A percentile compares a stretch with the other conserved stretches of the same genome.
phyloP scores from a whole-genome alignment of 2,797 vertebrate genomes.

The Anguilla pacifica region DNA sequence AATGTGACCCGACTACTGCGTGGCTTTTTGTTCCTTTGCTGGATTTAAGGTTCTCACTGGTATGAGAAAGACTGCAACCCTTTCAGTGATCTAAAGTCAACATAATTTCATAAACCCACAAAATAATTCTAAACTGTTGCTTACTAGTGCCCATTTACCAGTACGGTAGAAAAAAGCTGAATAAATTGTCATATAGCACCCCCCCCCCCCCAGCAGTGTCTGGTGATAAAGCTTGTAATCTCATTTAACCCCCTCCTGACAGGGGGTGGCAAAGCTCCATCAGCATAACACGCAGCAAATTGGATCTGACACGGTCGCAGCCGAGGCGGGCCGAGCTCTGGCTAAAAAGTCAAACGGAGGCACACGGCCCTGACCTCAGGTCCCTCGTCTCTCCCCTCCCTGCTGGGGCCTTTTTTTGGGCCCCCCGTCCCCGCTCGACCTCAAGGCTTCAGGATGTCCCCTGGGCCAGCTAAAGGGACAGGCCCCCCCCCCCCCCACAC shows the following conservation, averaged over 20 bases:
- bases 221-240: conserved; percentile 84
- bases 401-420: conserved; percentile 47
- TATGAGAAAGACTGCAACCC: background rate
- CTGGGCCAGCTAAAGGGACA: conserved; percentile 69
- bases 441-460: conserved; percentile 54
- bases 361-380: conserved; percentile 75
- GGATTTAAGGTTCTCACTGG: background rate
- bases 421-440: background rate
- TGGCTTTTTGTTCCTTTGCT: background rate
- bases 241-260: conserved; percentile 84
- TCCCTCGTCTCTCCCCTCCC: conserved; percentile 57
- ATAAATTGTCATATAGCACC: conserved; percentile 78
- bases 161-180: conserved; percentile 67
- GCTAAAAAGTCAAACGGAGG: conserved; percentile 82
- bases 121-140: conserved; percentile 49
- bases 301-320: conserved; percentile 79
- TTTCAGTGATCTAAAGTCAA: background rate
- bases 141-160: conserved; percentile 73
- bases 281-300: conserved; percentile 75
- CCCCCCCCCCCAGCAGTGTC: conserved; percentile 64
- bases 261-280: conserved; percentile 70
- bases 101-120: background rate
- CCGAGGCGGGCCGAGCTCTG: conserved; percentile 77
- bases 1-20: background rate
- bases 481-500: background rate